Evolutionary conservation across 2,113 vertebrate species (phyloP).

Genomic region (Anguilla japonica): DNA sequence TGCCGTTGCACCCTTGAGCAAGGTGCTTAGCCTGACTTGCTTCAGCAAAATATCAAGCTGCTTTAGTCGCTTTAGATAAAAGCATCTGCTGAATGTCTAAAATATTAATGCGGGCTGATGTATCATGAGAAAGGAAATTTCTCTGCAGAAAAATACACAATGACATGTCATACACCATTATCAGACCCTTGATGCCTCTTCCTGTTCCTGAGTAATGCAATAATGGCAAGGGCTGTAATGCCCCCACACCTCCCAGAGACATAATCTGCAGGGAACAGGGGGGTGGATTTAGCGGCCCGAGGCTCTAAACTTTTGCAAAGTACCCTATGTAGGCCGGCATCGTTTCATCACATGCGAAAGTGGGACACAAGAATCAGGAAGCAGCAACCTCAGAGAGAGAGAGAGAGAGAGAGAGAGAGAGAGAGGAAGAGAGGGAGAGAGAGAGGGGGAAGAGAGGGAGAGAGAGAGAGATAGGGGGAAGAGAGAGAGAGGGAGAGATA

Average conservation of each 20-base stretch:
- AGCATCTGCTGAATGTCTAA: too few relatives aligned
- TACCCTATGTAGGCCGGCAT: conserved; percentile 56
- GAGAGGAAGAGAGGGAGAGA: too few relatives aligned
- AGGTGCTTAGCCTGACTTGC: too few relatives aligned
- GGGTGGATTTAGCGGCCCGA: neutral
- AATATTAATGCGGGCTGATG: neutral
- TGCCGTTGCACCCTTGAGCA: too few relatives aligned
- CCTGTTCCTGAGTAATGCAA: neutral
- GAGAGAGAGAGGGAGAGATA: conserved; percentile 45
- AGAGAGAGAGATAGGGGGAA: neutral
- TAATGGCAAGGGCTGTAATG: neutral
- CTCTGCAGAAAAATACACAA: neutral
- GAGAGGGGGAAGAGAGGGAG: conserved; percentile 22
- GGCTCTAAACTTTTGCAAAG: neutral
- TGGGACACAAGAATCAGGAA: conserved; percentile 51
- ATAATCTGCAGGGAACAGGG: neutral
- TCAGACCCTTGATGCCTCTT: neutral
- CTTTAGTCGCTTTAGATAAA: too few relatives aligned
- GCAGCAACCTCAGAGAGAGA: conserved; percentile 61
- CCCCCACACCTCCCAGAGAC: neutral
- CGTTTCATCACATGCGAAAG: conserved; percentile 52
- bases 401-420: conserved; percentile 5
- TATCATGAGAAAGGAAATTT: neutral
- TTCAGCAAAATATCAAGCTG: too few relatives aligned
- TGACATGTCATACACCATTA: neutral